Evolutionary conservation across 2,113 vertebrate species (phyloP), one percentile per base, ranked within the genome.

Genomic region (Misgurnus mizolepis): DNA sequence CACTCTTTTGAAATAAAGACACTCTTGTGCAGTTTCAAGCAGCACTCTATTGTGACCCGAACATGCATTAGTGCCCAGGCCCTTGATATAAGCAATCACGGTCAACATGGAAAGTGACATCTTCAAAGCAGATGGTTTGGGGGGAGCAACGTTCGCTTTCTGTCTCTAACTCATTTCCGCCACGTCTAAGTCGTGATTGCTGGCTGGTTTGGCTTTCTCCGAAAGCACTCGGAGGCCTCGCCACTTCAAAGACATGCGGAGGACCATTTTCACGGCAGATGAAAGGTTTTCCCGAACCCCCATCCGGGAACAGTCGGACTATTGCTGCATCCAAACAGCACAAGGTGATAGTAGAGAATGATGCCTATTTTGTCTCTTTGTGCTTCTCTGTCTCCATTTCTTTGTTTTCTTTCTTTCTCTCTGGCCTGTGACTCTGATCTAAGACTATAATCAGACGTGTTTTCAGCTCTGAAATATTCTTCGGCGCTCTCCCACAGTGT

Each of bases 281-380:
- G 91, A 93, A 92, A 91, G 91, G 88, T 85, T 93, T 91, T 89
- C 87, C 40, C 89, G 86, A 90, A 86, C 85, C 49, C 55, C 34
- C 73, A 85, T 85, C 86, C 81, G 82, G 84, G 88, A 86, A 84
- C 82, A 85, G 75, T 18, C 69, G 72, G 69, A 84, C 82, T 83
- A 82, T 85, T 86, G 88, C 88, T 80, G 81, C 82, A 18, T 71
- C 76, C 74, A 80, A 89, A 89, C 89, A 87, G 81, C 78, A 82
- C 45, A 66, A 83, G 79, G 49, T 78, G 70, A 82, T 83, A 73
- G 84, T 86, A 66, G 39, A 77, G 76, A 77, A 86, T 81, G 83
- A 81, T 80, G 80, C 85, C 66, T 53, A 74, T 83, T 77, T 65
- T 53, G 14, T 50, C 65, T 78, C 27, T 53, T 76, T 66, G 34